Base-by-base conservation (phyloP, 2,797 vertebrate species). In the Smutsia gigantea region DNA sequence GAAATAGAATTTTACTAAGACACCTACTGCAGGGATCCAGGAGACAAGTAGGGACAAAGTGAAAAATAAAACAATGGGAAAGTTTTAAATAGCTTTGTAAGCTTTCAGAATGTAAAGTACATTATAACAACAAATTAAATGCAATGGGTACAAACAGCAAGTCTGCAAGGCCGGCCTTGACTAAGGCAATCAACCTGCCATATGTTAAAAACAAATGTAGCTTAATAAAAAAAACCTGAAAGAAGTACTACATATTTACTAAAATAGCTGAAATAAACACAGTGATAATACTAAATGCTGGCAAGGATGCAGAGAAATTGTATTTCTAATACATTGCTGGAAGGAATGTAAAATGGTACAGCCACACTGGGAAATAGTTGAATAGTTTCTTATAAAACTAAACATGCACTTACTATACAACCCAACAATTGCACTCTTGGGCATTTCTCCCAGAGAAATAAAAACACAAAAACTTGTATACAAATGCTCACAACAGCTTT, bases 221-320 rank as follows among this genome's bases (percentile, higher is more conserved):
- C 15, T 78, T 63, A 66, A 87, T 53, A 77, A 61, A 89, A 18
- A 90, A 93, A 93, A 75, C 42, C 29, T 69, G 74, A 89, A 51
- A 87, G 39, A 64, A n/a, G 42, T 37, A 85, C 21, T 57, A 74
- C 2, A 23, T 83, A 49, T 18, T 19, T 91, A 96, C 61, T 94
- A 90, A 89, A 75, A 87, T 51, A 63, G 42, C 29, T 59, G 46
- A 75, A 92, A 92, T 87, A 53, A 88, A 82, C 42, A 93, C 25
- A 86, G 13, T 92, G n/a, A 55, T 71, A 83, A 92, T 68, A 87
- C 29, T 69, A 90, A 90, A 85, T 66, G 8, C 53, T 81, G 29
- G 64, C 66, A 81, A 74, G 21, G 21, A 82, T 18, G 15, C n/a
- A 87, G 42, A 92, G 27, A 59, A 75, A 87, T 49, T 53, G 15